Percentiles rank a stretch among this genome's conserved stretches.
Evolutionary conservation across 2,113 vertebrate species (phyloP).

Genomic region (Dicaeum eximium): DNA sequence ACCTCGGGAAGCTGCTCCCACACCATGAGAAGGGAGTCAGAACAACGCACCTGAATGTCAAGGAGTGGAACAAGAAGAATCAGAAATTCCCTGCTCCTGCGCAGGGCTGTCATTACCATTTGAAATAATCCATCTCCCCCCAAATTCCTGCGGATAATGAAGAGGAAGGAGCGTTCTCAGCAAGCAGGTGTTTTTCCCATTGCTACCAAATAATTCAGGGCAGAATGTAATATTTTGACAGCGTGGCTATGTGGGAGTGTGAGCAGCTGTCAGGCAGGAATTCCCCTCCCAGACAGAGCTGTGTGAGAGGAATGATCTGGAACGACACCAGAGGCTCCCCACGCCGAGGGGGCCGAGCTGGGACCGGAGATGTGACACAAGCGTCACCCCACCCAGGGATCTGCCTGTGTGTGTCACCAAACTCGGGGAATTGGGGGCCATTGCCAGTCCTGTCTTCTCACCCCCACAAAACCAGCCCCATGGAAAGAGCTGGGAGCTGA

Average conservation of each 20-base stretch:
- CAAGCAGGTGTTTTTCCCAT: constrained; percentile 37
- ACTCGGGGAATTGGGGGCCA: rapidly evolving
- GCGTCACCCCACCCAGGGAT: background rate
- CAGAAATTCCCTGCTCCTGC: background rate
- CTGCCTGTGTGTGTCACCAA: background rate
- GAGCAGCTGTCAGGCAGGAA: background rate
- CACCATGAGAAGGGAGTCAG: background rate
- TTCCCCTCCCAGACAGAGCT: background rate
- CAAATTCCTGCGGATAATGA: background rate
- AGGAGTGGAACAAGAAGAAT: background rate
- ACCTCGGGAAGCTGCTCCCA: background rate
- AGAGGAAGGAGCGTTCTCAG: background rate
- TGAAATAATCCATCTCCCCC: background rate
- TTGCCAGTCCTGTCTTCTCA: background rate
- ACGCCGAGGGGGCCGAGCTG: background rate
- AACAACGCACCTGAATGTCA: background rate
- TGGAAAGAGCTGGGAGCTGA: background rate
- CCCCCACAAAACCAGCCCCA: background rate
- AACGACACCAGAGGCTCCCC: background rate
- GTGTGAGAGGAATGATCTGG: background rate
- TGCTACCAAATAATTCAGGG: constrained; percentile 47
- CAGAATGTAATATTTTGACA: constrained; percentile 5
- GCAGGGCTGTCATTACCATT: background rate
- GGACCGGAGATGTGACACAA: background rate
- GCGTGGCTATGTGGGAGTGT: background rate